Conservation (phyloP, 2,888 invertebrate genomes). For the Leuctra nigra region DNA sequence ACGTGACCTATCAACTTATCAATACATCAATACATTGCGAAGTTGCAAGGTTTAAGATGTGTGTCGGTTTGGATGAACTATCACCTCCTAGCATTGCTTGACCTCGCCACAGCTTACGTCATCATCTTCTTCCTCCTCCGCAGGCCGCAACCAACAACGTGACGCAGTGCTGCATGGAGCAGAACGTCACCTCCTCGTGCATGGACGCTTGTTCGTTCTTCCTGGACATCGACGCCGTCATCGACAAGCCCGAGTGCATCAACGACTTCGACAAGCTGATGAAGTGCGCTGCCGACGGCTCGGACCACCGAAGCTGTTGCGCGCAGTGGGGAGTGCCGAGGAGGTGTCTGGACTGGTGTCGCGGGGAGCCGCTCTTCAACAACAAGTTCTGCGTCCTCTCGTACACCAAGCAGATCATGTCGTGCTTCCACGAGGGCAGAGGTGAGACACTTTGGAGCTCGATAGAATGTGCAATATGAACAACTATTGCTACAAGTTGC, state of each 20-base stretch:
- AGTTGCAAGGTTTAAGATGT: too few species aligned
- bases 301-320: constrained; percentile 79
- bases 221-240: constrained; percentile 74
- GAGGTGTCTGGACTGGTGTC: constrained; percentile 76
- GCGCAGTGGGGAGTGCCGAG: constrained; percentile 72
- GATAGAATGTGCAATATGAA: too few species aligned
- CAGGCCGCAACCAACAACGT: constrained; percentile 59
- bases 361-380: constrained; percentile 64
- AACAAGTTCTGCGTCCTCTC: constrained; percentile 61
- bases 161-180: constrained; percentile 71
- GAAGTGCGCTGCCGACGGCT: constrained; percentile 71
- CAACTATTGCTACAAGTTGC: too few species aligned
- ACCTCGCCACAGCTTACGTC: too few species aligned
- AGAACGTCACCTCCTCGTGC: constrained; percentile 71
- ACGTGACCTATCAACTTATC: too few species aligned
- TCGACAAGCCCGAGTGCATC: constrained; percentile 73
- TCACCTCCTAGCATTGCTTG: too few species aligned
- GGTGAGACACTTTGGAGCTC: constrained; percentile 40
- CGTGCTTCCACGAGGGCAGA: constrained; percentile 74
- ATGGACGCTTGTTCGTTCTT: constrained; percentile 80
- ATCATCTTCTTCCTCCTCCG: too few species aligned
- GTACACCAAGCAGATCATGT: constrained; percentile 67
- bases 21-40: too few species aligned
- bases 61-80: too few species aligned
- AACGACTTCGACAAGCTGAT: constrained; percentile 78